Evolutionary conservation across 92 coral and sea anemone species (phyloP).

Genomic region (Plumapathes pennacea): DNA sequence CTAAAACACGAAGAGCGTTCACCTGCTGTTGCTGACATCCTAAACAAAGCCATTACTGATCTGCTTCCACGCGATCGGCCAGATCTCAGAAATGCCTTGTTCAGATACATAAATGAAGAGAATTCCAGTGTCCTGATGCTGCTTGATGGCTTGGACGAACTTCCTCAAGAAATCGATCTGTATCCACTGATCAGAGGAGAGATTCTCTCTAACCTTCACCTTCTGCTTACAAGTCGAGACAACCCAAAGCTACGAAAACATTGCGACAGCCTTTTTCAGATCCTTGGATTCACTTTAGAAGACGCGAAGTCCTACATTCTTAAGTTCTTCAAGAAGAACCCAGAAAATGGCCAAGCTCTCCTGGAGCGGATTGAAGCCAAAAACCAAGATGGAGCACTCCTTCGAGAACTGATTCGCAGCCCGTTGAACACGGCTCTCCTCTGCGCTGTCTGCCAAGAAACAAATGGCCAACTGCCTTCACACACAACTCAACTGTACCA

Average conservation of each 20-base stretch:
- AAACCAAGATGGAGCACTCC: too few species aligned
- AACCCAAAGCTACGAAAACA: constrained; percentile 5
- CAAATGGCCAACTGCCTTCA: constrained; percentile 14
- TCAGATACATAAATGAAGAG: not conserved
- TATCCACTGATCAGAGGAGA: not conserved
- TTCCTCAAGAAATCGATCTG: too few species aligned
- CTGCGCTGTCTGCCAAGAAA: constrained; percentile 23
- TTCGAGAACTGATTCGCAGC: constrained; percentile 10
- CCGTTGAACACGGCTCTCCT: constrained; percentile 39
- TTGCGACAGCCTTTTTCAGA: constrained; percentile 26
- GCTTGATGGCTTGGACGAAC: constrained; percentile 45
- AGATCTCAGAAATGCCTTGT: constrained; percentile 1
- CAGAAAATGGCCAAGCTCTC: not conserved
- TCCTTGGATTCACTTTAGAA: constrained; percentile 10
- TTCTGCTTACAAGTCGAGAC: constrained; percentile 27
- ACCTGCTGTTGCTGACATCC: constrained; percentile 6
- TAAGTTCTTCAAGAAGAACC: constrained; percentile 9
- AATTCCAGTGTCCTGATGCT: constrained; percentile 14
- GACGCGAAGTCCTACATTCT: constrained; percentile 9
- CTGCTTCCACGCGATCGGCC: constrained; percentile 14
- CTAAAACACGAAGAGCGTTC: too few species aligned
- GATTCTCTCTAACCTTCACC: constrained; percentile 3
- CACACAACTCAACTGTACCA: constrained; percentile 21
- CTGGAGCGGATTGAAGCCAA: not conserved
- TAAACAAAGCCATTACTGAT: constrained; percentile 23